These are phyloP conservation scores for Scartelaos histophorus DNA, from an alignment of 2,113 vertebrate genomes.

Conservation along the genomic window DNA sequence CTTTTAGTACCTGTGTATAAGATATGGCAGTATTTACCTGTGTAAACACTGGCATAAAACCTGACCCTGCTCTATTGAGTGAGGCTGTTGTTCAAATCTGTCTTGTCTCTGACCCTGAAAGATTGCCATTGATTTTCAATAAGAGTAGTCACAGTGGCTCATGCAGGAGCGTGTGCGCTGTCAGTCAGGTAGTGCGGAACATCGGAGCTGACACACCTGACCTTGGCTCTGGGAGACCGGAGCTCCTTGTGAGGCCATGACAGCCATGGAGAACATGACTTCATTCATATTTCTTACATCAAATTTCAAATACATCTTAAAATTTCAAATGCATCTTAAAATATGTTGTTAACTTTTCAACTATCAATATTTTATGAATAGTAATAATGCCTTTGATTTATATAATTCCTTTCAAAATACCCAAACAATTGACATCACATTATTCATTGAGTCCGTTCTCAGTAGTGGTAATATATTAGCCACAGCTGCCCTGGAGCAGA, in stretches of 20 bases:
- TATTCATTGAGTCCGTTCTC: too few species aligned
- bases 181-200: constrained; percentile 43
- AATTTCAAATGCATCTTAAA: too few species aligned
- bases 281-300: too few species aligned
- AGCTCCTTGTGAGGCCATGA: constrained; percentile 40
- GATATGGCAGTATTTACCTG: constrained; percentile 16
- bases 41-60: constrained; percentile 36
- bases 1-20: background rate
- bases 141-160: constrained; percentile 59
- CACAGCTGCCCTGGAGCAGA: background rate
- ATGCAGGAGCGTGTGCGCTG: constrained; percentile 37
- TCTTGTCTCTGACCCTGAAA: constrained; percentile 58
- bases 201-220: constrained; percentile 57
- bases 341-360: too few species aligned
- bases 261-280: background rate
- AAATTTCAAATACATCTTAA: too few species aligned
- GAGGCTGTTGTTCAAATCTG: constrained; percentile 51
- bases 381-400: too few species aligned
- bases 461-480: too few species aligned
- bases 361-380: too few species aligned
- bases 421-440: too few species aligned
- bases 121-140: constrained; percentile 78
- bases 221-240: constrained; percentile 55
- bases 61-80: constrained; percentile 39
- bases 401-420: too few species aligned